Base-by-base conservation (phyloP, 1,140 invertebrate species). In the Heterodera schachtii region DNA sequence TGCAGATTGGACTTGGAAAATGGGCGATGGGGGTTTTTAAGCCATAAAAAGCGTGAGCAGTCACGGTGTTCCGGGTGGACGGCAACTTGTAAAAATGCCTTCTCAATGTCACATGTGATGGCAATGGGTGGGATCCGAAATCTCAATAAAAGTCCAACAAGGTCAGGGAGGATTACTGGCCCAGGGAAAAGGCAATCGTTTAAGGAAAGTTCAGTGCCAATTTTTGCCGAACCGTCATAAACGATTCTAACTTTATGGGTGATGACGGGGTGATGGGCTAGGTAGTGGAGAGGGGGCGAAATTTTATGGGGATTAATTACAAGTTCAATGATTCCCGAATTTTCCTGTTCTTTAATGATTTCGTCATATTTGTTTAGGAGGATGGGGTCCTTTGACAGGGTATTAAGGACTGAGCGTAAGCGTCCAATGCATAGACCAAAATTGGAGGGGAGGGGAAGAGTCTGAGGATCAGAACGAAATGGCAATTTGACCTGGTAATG, bases 61-160 rank as follows among this genome's bases (percentile, higher is more conserved):
- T 84, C 83, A 13, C 83, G n/a, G 64, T 86, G 76, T 52, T 13
- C n/a, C 16, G 57, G 57, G 21, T 64, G n/a, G 0, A 78, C 57
- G 1, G 19, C 21, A 19, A 78, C 69, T 73, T 78, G 83, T 16
- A 86, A 49, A 64, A 78, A 75, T 3, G 73, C 73, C 3, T 74
- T 74, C 21, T 74, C 73, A 46, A 77, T 47, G 44, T 78, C 76
- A 1, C 41, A 47, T 8, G 57, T 44, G 8, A 78, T 69, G 2
- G 19, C 76, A 74, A 78, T 74, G 7, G 21, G 57, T 6, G 76
- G 76, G 4, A 78, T 8, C 8, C 76, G 76, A n/a, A 78, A 78
- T 11, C 76, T n/a, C 8, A 78, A 16, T 0, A 78, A 13, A 6
- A 78, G 8, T 2, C 76, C 60, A 19, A 78, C 52, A 0, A 78